These are phyloP conservation scores for Hyperoplus immaculatus DNA, from an alignment of 2,797 vertebrate species.

Conservation along the genomic window DNA sequence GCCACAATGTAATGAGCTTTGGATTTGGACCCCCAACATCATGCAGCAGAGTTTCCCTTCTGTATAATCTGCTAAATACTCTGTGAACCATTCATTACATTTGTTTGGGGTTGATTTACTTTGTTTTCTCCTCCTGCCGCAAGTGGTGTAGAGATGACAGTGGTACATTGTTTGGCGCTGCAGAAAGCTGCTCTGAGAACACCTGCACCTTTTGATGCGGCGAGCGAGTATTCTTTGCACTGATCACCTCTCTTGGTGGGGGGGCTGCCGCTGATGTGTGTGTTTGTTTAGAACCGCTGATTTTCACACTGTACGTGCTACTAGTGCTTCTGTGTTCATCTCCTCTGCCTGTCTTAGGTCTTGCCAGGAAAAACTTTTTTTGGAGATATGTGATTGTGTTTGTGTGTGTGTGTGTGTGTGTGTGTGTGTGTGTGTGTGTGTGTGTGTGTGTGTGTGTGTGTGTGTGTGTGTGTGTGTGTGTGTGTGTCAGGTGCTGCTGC, in stretches of 20 bases:
- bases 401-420: conserved; percentile 22
- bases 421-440: not conserved
- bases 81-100: conserved; percentile 70
- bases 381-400: conserved; percentile 63
- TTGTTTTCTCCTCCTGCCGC: conserved; percentile 2
- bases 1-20: conserved; percentile 75
- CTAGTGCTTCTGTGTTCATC: conserved; percentile 51
- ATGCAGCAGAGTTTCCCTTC: conserved; percentile 40
- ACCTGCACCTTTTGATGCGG: conserved; percentile 77
- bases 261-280: conserved; percentile 62
- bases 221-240: conserved; percentile 66
- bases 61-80: conserved; percentile 76
- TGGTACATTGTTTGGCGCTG: conserved; percentile 64
- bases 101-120: conserved; percentile 70
- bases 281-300: conserved; percentile 58
- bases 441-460: not conserved
- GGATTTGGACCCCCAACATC: conserved; percentile 67
- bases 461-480: no score
- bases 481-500: no score
- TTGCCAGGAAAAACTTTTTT: conserved; percentile 58
- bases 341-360: conserved; percentile 49
- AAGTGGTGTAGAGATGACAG: conserved; percentile 62
- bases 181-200: conserved; percentile 60
- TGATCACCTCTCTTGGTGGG: conserved; percentile 60
- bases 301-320: conserved; percentile 51